Conservation (phyloP, 2,888 invertebrate genomes). For the Carterocephalus palaemon region DNA sequence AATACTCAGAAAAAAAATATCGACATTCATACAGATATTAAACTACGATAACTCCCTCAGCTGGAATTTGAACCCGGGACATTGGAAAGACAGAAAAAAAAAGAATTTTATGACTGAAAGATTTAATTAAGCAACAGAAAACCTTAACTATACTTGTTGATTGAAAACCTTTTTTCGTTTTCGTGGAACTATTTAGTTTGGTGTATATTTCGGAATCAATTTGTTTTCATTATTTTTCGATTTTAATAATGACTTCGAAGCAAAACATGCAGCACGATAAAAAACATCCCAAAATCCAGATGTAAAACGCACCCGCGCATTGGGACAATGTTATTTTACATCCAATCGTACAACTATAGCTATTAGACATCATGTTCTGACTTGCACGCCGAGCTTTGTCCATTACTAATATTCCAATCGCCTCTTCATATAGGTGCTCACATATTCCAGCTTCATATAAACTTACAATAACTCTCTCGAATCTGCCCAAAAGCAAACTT, state of each 20-base stretch:
- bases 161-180: too few relatives aligned
- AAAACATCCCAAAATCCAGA: constrained; percentile 51
- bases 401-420: constrained; percentile 49
- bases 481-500: constrained; percentile 37
- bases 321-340: constrained; percentile 53
- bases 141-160: too few relatives aligned
- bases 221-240: too few relatives aligned
- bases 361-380: constrained; percentile 46
- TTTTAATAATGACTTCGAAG: constrained; percentile 39
- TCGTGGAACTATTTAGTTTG: too few relatives aligned
- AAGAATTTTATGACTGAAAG: too few relatives aligned
- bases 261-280: constrained; percentile 46
- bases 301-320: constrained; percentile 49
- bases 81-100: too few relatives aligned
- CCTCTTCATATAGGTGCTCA: constrained; percentile 45
- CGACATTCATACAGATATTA: too few relatives aligned
- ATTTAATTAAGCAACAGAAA: too few relatives aligned
- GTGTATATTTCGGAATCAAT: too few relatives aligned
- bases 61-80: too few relatives aligned
- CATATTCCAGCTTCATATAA: constrained; percentile 62
- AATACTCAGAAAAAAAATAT: too few relatives aligned
- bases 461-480: constrained; percentile 40
- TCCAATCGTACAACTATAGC: constrained; percentile 56
- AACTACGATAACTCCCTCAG: too few relatives aligned
- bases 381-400: constrained; percentile 44